Percentiles rank a stretch among this genome's conserved stretches.
Conservation (phyloP, 2,888 invertebrate species). For the Mesopsocus fuscifrons region DNA sequence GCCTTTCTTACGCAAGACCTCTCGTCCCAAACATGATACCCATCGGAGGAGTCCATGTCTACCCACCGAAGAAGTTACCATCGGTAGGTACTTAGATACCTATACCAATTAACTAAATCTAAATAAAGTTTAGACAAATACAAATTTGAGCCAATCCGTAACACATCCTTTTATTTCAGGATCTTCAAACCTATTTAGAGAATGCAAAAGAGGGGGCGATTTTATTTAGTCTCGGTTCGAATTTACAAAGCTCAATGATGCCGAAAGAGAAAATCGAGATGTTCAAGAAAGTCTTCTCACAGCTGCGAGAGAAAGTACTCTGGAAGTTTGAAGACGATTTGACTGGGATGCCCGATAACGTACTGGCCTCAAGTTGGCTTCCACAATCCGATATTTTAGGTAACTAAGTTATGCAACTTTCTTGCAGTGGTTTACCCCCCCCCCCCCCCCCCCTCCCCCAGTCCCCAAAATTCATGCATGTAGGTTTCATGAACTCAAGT, state of each 20-base stretch:
- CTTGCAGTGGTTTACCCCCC: too few relatives aligned
- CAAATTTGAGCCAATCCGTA: too few relatives aligned
- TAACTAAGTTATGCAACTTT: too few relatives aligned
- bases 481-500: too few relatives aligned
- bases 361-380: neutral
- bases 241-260: slow-evolving; percentile 21
- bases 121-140: too few relatives aligned
- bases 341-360: neutral
- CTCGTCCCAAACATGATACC: slow-evolving; percentile 18
- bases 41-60: slow-evolving; percentile 19
- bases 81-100: too few relatives aligned
- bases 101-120: too few relatives aligned
- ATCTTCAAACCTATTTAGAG: slow-evolving; percentile 16
- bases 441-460: too few relatives aligned
- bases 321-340: slow-evolving; percentile 16
- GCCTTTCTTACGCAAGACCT: slow-evolving; percentile 18
- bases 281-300: slow-evolving; percentile 18
- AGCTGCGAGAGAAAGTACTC: slow-evolving; percentile 15
- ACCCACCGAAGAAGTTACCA: slow-evolving; percentile 17
- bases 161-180: slow-evolving; percentile 15
- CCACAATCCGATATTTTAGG: slow-evolving; percentile 6
- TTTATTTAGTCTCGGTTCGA: slow-evolving; percentile 23
- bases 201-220: slow-evolving; percentile 21
- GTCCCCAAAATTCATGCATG: too few relatives aligned
- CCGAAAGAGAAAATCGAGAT: slow-evolving; percentile 14